phyloP scores from a whole-genome alignment of 2,888 invertebrate species.

The Orthonevra nobilis region DNA sequence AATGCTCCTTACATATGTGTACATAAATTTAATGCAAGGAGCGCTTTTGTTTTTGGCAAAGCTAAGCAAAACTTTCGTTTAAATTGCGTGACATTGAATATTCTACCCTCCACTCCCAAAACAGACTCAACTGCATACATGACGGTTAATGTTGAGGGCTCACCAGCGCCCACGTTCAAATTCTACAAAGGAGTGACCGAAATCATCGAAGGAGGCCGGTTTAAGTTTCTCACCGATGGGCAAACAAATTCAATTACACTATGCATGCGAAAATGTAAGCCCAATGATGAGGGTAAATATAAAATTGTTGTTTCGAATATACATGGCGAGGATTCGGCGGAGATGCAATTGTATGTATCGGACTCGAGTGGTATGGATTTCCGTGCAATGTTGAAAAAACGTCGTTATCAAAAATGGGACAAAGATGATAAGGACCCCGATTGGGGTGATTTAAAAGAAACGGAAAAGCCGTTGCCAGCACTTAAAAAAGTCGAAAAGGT shows the following conservation, averaged over 20 bases:
- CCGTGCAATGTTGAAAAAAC: conserved; percentile 98
- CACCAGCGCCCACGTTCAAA: conserved; percentile 96
- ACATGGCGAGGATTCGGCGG: conserved; percentile 97
- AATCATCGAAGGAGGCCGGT: conserved; percentile 96
- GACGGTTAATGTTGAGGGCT: conserved; percentile 95
- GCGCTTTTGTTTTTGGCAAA: background rate
- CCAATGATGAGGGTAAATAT: conserved; percentile 98
- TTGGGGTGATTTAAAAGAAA: conserved; percentile 96
- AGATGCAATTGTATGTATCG: conserved; percentile 97
- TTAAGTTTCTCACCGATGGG: conserved; percentile 96
- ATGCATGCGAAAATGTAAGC: conserved; percentile 97
- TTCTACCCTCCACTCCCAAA: conserved; percentile 39
- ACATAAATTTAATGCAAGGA: background rate
- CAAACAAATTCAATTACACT: conserved; percentile 95
- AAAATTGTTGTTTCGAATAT: conserved; percentile 94
- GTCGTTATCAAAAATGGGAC: conserved; percentile 96
- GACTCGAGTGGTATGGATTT: conserved; percentile 99
- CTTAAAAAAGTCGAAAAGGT: conserved; percentile 97
- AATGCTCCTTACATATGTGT: background rate
- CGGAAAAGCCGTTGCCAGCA: conserved; percentile 91
- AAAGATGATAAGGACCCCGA: conserved; percentile 95
- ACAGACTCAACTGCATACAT: conserved; percentile 95
- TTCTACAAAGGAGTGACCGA: conserved; percentile 97
- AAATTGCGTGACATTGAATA: conserved; percentile 2
- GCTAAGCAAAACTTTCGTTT: background rate